Percentiles rank a stretch among this genome's conserved stretches.
These are phyloP conservation scores for Carassius gibelio DNA, from an alignment of 2,113 vertebrate species.

Conservation along the genomic window DNA sequence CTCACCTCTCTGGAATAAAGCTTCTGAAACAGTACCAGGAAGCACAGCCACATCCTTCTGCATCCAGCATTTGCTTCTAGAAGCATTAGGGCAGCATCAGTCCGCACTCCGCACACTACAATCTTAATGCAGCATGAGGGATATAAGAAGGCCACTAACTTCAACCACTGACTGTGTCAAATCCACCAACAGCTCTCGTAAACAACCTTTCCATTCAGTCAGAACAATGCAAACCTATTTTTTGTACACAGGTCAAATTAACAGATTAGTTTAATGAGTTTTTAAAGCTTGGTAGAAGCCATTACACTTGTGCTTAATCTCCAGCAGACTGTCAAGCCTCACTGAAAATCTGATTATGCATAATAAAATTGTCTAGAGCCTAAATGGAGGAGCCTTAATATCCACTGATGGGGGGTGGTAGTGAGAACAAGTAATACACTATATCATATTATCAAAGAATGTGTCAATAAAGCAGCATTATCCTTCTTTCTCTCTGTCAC, in stretches of 20 bases:
- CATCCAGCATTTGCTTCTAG: conserved; percentile 38
- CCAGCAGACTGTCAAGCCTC: conserved; percentile 47
- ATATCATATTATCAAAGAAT: conserved; percentile 52
- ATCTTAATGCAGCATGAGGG: conserved; percentile 49
- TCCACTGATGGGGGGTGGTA: conserved; percentile 52
- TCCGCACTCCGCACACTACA: conserved; percentile 21
- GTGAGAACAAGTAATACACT: conserved; percentile 45
- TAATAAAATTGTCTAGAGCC: conserved; percentile 56
- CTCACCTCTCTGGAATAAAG: conserved; percentile 15
- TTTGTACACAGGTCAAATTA: conserved; percentile 48
- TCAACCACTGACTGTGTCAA: conserved; percentile 31
- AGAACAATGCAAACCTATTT: conserved; percentile 10
- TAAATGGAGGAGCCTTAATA: conserved; percentile 49
- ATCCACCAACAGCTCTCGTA: conserved; percentile 10
- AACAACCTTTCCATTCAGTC: conserved; percentile 23
- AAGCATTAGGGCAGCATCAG: conserved; percentile 53
- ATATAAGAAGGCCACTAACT: conserved; percentile 37
- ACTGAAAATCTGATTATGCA: conserved; percentile 53
- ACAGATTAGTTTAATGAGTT: conserved; percentile 50
- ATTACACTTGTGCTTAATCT: conserved; percentile 52
- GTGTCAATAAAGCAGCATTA: conserved; percentile 47
- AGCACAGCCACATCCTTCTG: conserved; percentile 28
- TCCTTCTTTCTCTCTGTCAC: conserved; percentile 25
- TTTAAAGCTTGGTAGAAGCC: conserved; percentile 47
- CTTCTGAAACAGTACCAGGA: conserved; percentile 43